Base-by-base conservation (phyloP, 2,888 invertebrate species). In the Papilio gigon region DNA sequence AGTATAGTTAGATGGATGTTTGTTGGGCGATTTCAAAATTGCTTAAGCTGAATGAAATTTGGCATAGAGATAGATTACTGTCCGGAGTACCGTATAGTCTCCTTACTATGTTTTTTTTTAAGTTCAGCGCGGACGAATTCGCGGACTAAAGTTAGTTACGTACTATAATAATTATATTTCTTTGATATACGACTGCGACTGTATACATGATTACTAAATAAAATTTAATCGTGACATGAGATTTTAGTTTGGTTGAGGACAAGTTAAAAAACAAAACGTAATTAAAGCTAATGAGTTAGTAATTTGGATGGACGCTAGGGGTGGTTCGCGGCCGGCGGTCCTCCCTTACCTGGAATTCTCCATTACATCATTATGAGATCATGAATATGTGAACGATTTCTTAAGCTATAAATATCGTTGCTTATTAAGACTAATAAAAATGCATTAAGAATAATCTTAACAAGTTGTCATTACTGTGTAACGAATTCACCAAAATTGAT, bases 241-340 rank as follows among this genome's bases (percentile, higher is more conserved):
- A 73, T 68, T 74, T 47, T 50, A n/a, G 5, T 27, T 50, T 25
- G 11, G 6, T 50, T 14, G 1, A 14, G 27, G 27, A 72, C 75
- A 74, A 81, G 84, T 85, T 86, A 88, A 84, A 82, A 83, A 81
- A 86, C 82, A 82, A 85, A 85, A 87, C 82, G 79, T 79, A 82
- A 84, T 86, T 80, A 82, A 80, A 85, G 83, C 84, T 88, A 89
- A 90, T 90, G 88, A 88, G 88, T 89, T 85, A 88, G 87, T 89
- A 88, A 90, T 90, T 87, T 88, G 71, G 85, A 87, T 84, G 81
- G 86, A 72, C 83, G 77, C 84, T 80, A 83, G 86, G 90, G 90
- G 89, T 89, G 89, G 88, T 75, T 84, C 87, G 66, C 82, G 77
- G 85, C 85, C 83, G 89, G 89, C 86, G 88, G 87, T 86, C 88